Percentiles rank a stretch among this genome's conserved stretches.
Evolutionary conservation across 2,888 invertebrate species (phyloP).

Genomic region (Aricia artaxerxes): DNA sequence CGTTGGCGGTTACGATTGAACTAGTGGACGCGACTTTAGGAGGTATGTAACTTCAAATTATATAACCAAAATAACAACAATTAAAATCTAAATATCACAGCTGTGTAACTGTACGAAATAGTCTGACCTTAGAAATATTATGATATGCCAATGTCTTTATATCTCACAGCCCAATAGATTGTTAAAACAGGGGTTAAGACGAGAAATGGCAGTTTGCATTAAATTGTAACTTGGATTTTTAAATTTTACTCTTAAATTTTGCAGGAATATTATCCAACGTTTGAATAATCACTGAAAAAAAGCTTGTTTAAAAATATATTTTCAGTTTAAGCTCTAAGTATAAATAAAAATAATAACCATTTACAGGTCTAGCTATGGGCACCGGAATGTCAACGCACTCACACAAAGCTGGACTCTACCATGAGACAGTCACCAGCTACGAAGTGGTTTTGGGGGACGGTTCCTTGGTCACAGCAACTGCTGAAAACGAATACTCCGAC

Average conservation of each 20-base stretch:
- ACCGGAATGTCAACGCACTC: conserved; percentile 88
- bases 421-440: conserved; percentile 83
- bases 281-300: too few relatives aligned
- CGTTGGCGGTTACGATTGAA: conserved; percentile 84
- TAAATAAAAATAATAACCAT: conserved; percentile 2
- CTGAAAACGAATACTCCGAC: conserved; percentile 79
- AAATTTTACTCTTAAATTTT: too few relatives aligned
- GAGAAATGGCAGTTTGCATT: too few relatives aligned
- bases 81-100: too few relatives aligned
- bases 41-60: conserved; percentile 52
- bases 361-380: conserved; percentile 82
- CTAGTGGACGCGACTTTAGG: conserved; percentile 85
- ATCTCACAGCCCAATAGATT: too few relatives aligned
- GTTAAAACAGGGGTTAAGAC: too few relatives aligned
- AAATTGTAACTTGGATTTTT: too few relatives aligned
- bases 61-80: too few relatives aligned
- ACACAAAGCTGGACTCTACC: conserved; percentile 85
- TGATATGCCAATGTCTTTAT: too few relatives aligned
- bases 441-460: conserved; percentile 84
- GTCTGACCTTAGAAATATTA: too few relatives aligned
- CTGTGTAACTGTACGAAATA: too few relatives aligned
- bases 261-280: too few relatives aligned
- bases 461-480: conserved; percentile 78
- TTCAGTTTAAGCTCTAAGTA: not conserved
- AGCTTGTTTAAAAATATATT: not conserved